Conservation (phyloP, 2,797 vertebrate genomes). For the Onychomys arenicola region DNA sequence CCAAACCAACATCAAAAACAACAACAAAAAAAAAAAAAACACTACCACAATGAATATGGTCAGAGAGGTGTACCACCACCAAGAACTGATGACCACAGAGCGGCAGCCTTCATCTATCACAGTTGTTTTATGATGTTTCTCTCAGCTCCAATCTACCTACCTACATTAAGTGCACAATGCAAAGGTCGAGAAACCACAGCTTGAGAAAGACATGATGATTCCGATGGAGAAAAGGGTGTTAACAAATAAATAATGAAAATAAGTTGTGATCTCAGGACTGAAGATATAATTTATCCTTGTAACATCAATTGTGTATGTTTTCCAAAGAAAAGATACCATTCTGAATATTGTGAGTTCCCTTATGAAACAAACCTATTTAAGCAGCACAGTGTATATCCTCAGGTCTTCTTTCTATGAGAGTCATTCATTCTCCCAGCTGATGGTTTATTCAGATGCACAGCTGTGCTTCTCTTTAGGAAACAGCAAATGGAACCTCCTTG, state of each 20-base stretch:
- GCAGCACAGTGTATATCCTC: too few relatives aligned
- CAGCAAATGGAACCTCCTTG: background rate
- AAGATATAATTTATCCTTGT: background rate
- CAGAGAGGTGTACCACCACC: background rate
- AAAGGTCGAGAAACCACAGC: background rate
- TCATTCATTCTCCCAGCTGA: background rate
- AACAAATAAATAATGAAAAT: background rate
- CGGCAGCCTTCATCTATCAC: background rate
- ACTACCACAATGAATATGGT: background rate
- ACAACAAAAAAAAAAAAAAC: too few relatives aligned
- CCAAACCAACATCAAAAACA: background rate
- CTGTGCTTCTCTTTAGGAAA: background rate
- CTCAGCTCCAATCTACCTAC: background rate
- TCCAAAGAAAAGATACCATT: background rate
- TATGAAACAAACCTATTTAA: background rate
- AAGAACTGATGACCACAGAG: background rate
- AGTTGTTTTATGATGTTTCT: background rate
- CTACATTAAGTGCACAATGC: background rate
- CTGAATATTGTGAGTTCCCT: background rate
- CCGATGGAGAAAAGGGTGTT: background rate
- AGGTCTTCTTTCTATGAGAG: background rate
- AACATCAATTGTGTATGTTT: background rate
- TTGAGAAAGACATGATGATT: background rate
- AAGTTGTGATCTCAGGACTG: background rate
- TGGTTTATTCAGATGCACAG: background rate